Evolutionary conservation across 2,888 invertebrate species (phyloP).

Genomic region (Teinopalpus imperialis): DNA sequence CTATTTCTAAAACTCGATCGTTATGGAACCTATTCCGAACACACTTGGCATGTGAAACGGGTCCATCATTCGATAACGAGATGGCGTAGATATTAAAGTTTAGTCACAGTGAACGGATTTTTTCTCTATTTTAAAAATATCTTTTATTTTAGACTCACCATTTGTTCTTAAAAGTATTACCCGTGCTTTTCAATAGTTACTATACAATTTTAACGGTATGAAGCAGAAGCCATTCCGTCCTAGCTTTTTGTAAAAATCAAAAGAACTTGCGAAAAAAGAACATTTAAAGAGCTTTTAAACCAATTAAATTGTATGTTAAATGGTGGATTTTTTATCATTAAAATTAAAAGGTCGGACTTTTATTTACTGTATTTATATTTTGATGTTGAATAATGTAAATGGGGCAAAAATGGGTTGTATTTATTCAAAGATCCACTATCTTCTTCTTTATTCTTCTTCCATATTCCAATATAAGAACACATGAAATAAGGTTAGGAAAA

Average conservation of each 20-base stretch:
- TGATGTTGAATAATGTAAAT: no score
- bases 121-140: not conserved
- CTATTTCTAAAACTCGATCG: slow-evolving; percentile 27
- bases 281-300: slow-evolving; percentile 10
- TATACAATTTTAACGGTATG: not conserved
- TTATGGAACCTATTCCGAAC: slow-evolving; percentile 32
- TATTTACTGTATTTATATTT: slow-evolving; percentile 19
- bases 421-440: no score
- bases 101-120: slow-evolving; percentile 1
- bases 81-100: slow-evolving; percentile 10
- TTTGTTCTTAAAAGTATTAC: not conserved
- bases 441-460: no score
- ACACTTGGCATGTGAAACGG: slow-evolving; percentile 46
- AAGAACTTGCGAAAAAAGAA: not conserved
- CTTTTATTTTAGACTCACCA: not conserved
- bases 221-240: not conserved
- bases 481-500: no score
- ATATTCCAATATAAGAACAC: no score
- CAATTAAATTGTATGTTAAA: not conserved
- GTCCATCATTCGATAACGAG: slow-evolving; percentile 16
- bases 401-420: no score
- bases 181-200: not conserved
- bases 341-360: no score
- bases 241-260: not conserved
- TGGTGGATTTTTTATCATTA: no score